Conservation (phyloP, 2,888 invertebrate species). For the Frankliniella fusca region DNA sequence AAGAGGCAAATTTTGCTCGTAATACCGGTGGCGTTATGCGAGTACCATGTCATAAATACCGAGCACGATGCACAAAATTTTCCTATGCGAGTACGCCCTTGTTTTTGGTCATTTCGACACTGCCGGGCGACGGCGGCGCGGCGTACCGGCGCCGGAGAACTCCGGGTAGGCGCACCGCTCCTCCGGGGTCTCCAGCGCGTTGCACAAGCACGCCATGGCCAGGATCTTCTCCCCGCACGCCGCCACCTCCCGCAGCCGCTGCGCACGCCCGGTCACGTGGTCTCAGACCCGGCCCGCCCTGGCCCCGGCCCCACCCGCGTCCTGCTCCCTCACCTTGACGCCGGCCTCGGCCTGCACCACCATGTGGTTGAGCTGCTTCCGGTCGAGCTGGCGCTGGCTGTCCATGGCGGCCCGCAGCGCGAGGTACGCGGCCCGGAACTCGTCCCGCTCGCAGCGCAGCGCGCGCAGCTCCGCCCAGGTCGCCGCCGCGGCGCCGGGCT, state of each 20-base stretch:
- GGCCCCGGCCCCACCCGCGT: not conserved
- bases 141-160: not conserved
- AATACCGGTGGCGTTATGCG: no score
- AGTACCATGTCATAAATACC: no score
- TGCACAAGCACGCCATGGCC: not conserved
- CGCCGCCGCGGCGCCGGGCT: not conserved
- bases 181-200: not conserved
- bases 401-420: conserved; percentile 10
- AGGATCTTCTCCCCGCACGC: conserved; percentile 2
- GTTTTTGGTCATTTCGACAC: no score
- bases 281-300: not conserved
- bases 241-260: not conserved
- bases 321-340: not conserved
- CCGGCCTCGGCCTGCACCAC: conserved; percentile 1
- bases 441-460: conserved; percentile 6
- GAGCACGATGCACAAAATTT: no score
- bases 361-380: not conserved
- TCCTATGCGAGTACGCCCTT: no score
- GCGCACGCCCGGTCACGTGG: not conserved
- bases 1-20: no score
- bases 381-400: not conserved
- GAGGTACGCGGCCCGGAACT: conserved; percentile 7
- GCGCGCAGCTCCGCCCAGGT: not conserved
- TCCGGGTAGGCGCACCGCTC: not conserved
- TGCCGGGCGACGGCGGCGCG: not conserved